Conservation (phyloP, 2,888 invertebrate species). For the Phaonia tiefii region DNA sequence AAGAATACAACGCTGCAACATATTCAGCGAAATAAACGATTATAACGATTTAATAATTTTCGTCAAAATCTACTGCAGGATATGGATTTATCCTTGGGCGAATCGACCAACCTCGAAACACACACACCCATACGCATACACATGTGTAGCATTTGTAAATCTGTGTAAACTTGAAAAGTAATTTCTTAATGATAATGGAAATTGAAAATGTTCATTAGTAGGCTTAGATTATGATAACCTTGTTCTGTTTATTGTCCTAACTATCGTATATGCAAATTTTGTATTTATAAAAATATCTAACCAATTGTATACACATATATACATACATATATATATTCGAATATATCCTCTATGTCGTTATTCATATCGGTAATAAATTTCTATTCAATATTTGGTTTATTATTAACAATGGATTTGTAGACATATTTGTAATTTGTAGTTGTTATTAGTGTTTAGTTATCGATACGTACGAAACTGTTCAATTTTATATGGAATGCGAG, state of each 20-base stretch:
- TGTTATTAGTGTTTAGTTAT: constrained; percentile 25
- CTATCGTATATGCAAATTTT: background rate
- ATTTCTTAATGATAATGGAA: background rate
- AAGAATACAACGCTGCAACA: background rate
- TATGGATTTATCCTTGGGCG: too few species aligned
- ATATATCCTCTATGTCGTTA: background rate
- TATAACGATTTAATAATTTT: too few species aligned
- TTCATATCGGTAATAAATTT: constrained; percentile 8
- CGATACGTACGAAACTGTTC: background rate
- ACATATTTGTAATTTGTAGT: constrained; percentile 27
- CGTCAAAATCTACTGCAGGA: too few species aligned
- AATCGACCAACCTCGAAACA: too few species aligned
- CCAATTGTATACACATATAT: background rate
- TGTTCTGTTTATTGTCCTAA: constrained; percentile 14
- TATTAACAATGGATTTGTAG: constrained; percentile 4
- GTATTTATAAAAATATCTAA: constrained; percentile 11
- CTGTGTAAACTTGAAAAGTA: background rate
- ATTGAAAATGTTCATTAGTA: constrained; percentile 14
- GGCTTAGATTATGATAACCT: constrained; percentile 19
- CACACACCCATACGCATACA: background rate
- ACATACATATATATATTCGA: background rate
- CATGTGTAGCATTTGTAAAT: constrained; percentile 31
- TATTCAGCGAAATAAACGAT: background rate
- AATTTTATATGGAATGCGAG: background rate
- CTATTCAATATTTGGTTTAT: constrained; percentile 11